Conservation (phyloP, 1,140 invertebrate species). For the Euura saliciscinereae region DNA sequence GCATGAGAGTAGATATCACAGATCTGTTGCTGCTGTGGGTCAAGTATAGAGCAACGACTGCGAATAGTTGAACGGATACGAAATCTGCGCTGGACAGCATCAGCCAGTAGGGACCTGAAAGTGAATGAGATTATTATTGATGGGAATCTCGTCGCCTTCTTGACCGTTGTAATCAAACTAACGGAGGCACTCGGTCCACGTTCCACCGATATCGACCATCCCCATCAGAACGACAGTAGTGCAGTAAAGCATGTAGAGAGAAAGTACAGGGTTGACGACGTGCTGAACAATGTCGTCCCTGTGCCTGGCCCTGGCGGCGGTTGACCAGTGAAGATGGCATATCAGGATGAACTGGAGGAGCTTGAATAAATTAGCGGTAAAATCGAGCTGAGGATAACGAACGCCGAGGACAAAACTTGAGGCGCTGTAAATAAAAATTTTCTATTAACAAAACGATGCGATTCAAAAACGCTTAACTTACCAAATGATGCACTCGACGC, state of each 20-base stretch:
- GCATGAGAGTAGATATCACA: slow-evolving; percentile 54
- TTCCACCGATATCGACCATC: slow-evolving; percentile 56
- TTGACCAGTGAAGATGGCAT: slow-evolving; percentile 63
- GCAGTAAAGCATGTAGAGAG: slow-evolving; percentile 57
- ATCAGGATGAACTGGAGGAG: slow-evolving; percentile 61
- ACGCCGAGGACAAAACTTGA: slow-evolving; percentile 58
- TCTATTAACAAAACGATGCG: background rate
- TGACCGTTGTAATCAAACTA: slow-evolving; percentile 31
- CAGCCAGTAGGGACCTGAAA: slow-evolving; percentile 63
- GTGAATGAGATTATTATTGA: slow-evolving; percentile 10
- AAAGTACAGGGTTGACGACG: slow-evolving; percentile 48
- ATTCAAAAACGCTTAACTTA: slow-evolving; percentile 42
- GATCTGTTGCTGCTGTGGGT: slow-evolving; percentile 57
- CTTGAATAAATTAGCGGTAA: slow-evolving; percentile 59
- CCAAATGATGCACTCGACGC: slow-evolving; percentile 58
- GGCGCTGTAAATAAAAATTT: slow-evolving; percentile 45
- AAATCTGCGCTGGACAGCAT: slow-evolving; percentile 62
- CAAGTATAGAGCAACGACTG: slow-evolving; percentile 61
- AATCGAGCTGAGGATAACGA: slow-evolving; percentile 58
- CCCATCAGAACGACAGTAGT: slow-evolving; percentile 59
- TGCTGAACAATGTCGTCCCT: slow-evolving; percentile 58
- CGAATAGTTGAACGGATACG: slow-evolving; percentile 61
- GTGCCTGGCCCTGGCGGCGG: slow-evolving; percentile 57
- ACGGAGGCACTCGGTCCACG: slow-evolving; percentile 62
- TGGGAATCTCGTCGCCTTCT: background rate